Percentiles rank a stretch among this genome's conserved stretches.
Conservation (phyloP, 2,113 vertebrate species). For the Chlorodrepanis virens region DNA sequence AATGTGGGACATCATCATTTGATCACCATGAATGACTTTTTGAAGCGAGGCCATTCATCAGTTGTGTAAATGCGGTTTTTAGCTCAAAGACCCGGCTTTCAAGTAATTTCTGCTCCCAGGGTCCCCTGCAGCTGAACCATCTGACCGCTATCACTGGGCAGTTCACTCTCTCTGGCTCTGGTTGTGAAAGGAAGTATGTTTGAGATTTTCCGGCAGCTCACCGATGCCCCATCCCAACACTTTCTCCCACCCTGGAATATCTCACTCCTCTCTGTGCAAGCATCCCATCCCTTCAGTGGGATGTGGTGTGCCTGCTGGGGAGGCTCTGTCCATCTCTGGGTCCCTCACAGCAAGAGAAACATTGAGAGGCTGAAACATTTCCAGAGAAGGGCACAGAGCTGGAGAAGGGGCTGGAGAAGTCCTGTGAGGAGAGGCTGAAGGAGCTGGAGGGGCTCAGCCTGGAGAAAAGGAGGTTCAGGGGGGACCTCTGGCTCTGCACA, state of each 20-base stretch:
- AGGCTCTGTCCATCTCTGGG: neutral
- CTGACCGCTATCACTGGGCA: neutral
- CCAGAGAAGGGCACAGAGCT: neutral
- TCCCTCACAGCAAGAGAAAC: neutral
- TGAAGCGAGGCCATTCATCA: conserved; percentile 39
- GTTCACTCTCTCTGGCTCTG: neutral
- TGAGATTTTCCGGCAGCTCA: too few species aligned
- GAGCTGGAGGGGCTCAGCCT: neutral
- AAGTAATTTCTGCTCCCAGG: neutral
- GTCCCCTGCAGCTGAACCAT: neutral
- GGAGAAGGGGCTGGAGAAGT: neutral
- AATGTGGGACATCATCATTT: neutral
- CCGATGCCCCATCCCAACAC: neutral
- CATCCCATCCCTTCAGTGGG: neutral
- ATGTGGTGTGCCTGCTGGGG: neutral
- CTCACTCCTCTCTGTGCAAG: neutral
- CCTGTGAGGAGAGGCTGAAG: neutral
- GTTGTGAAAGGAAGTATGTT: neutral
- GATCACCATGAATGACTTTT: conserved; percentile 14
- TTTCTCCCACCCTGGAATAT: neutral
- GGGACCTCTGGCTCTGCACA: neutral
- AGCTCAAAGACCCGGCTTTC: conserved; percentile 9
- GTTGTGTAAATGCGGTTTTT: neutral
- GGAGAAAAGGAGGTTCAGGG: neutral
- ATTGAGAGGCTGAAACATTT: neutral